A percentile compares a stretch with the other conserved stretches of the same genome.
phyloP scores from a whole-genome alignment of 2,888 invertebrate species.

The Amiota minor region DNA sequence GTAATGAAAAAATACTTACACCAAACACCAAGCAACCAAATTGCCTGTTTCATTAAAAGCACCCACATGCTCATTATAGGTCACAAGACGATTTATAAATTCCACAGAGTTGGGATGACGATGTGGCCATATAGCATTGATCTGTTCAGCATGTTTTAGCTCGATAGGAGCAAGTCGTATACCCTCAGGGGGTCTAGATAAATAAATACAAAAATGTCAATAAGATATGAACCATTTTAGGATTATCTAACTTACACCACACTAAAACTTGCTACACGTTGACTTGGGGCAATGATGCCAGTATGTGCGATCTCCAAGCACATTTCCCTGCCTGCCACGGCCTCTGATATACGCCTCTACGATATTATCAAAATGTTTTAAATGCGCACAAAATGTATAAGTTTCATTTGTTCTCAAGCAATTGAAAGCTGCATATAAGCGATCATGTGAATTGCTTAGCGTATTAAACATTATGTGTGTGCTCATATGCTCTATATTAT shows the following conservation, averaged over 20 bases:
- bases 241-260: slow-evolving; percentile 50
- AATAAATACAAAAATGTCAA: not conserved
- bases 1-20: slow-evolving; percentile 43
- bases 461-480: slow-evolving; percentile 56
- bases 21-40: slow-evolving; percentile 67
- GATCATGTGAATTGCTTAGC: slow-evolving; percentile 50
- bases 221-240: not conserved
- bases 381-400: slow-evolving; percentile 46
- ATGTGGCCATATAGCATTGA: slow-evolving; percentile 66
- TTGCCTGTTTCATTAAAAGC: slow-evolving; percentile 54
- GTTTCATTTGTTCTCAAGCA: slow-evolving; percentile 44
- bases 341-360: slow-evolving; percentile 42
- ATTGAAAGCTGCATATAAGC: slow-evolving; percentile 52
- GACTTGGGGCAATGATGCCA: slow-evolving; percentile 58
- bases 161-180: slow-evolving; percentile 49
- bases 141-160: slow-evolving; percentile 48
- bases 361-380: slow-evolving; percentile 45
- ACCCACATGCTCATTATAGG: slow-evolving; percentile 59
- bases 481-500: slow-evolving; percentile 1
- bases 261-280: slow-evolving; percentile 51
- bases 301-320: slow-evolving; percentile 33
- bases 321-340: slow-evolving; percentile 32
- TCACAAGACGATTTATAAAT: slow-evolving; percentile 55
- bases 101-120: slow-evolving; percentile 48
- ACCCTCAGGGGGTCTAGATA: slow-evolving; percentile 53